Percentiles rank a stretch among this genome's conserved stretches.
Evolutionary conservation across 2,888 invertebrate genomes (phyloP).

Genomic region (Andrena praecox): DNA sequence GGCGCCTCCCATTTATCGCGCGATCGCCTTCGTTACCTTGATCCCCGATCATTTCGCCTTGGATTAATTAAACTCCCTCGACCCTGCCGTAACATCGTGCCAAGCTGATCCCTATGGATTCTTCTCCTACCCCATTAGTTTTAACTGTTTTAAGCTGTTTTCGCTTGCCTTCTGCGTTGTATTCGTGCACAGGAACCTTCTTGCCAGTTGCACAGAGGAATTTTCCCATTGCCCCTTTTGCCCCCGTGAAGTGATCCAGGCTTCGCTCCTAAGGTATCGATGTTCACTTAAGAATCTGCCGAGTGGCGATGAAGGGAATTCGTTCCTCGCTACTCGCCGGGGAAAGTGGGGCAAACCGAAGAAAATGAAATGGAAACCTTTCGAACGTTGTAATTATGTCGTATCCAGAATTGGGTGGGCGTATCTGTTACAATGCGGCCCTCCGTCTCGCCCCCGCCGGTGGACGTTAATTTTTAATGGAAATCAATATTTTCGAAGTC

Average conservation of each 20-base stretch:
- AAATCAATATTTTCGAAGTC: constrained; percentile 25
- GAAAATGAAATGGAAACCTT: background rate
- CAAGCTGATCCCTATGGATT: background rate
- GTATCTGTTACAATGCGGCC: constrained; percentile 1
- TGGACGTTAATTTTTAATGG: constrained; percentile 7
- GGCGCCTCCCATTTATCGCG: background rate
- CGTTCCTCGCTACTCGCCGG: background rate
- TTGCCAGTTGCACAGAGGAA: background rate
- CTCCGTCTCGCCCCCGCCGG: background rate
- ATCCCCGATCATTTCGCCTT: constrained; percentile 4
- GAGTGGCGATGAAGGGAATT: background rate
- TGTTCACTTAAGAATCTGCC: background rate
- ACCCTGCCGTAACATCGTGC: background rate
- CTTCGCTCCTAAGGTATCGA: too few species aligned
- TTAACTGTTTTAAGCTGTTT: too few species aligned
- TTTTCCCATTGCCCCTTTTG: too few species aligned
- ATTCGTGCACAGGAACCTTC: background rate
- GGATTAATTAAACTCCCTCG: constrained; percentile 29
- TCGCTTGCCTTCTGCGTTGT: too few species aligned
- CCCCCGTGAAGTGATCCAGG: too few species aligned
- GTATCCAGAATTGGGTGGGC: background rate
- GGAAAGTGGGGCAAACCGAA: background rate
- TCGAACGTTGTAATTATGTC: background rate
- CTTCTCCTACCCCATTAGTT: background rate
- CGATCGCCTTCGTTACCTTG: background rate